Evolutionary conservation across 2,797 vertebrate species (phyloP).

Genomic region (Diplodus sargus): DNA sequence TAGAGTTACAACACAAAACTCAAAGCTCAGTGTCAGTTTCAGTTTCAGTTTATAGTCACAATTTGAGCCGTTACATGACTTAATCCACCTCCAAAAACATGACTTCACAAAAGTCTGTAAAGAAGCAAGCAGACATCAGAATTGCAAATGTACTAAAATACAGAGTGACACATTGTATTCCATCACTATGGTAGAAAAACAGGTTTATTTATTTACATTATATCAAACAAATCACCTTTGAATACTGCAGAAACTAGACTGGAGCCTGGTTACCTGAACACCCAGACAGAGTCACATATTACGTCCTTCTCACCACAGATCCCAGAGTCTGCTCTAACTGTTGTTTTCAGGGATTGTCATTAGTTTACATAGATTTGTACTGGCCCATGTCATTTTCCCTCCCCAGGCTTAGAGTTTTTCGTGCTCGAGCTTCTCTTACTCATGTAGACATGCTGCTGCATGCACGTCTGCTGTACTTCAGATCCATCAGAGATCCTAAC

Average conservation of each 20-base stretch:
- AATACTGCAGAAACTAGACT: background rate
- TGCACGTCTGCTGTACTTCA: slow-evolving; percentile 1
- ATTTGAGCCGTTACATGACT: background rate
- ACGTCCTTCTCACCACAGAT: slow-evolving; percentile 4
- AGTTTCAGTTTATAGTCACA: background rate
- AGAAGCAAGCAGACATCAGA: background rate
- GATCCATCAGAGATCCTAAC: background rate
- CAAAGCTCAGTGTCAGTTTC: background rate
- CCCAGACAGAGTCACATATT: background rate
- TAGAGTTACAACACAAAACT: background rate
- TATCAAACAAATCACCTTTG: background rate
- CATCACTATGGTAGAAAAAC: no score
- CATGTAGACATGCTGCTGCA: slow-evolving; percentile 14
- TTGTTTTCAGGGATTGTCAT: slow-evolving; percentile 24
- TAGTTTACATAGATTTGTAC: slow-evolving; percentile 20
- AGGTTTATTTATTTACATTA: background rate
- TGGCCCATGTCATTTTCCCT: background rate
- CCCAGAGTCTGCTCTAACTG: slow-evolving; percentile 7
- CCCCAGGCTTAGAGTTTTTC: background rate
- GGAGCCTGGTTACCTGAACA: background rate
- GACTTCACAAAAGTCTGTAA: background rate
- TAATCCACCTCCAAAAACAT: background rate
- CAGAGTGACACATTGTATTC: background rate
- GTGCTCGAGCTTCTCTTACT: background rate
- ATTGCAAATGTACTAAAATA: background rate